Evolutionary conservation across 1,140 invertebrate species (phyloP).

Genomic region (Macrobrachium nipponense): DNA sequence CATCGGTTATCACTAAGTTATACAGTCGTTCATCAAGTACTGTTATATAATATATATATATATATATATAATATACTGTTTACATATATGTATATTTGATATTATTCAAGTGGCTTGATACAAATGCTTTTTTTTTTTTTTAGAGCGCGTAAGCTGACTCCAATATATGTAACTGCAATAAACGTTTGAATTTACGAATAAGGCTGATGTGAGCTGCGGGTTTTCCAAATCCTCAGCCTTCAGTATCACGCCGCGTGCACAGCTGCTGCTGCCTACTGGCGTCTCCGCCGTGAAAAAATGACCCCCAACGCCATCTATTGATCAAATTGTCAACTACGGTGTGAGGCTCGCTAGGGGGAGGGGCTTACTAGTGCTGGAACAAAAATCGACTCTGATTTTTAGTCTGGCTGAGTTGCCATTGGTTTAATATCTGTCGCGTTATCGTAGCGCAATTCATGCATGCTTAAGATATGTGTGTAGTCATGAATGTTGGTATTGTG

Average conservation of each 20-base stretch:
- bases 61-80: not conserved
- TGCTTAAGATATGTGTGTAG: too few relatives aligned
- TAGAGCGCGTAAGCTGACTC: too few relatives aligned
- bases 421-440: too few relatives aligned
- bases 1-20: not conserved
- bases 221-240: not conserved
- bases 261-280: not conserved
- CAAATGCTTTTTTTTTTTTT: too few relatives aligned
- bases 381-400: not conserved
- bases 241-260: conserved; percentile 1
- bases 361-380: not conserved
- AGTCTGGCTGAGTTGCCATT: too few relatives aligned
- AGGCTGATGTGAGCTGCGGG: too few relatives aligned
- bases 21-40: not conserved
- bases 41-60: not conserved
- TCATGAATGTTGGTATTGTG: not conserved
- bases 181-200: too few relatives aligned
- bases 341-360: not conserved
- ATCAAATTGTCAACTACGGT: conserved; percentile 55
- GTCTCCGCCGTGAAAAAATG: conserved; percentile 36
- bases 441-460: too few relatives aligned
- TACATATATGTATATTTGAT: not conserved
- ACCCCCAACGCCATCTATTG: conserved; percentile 59
- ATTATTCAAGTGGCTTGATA: not conserved
- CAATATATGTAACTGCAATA: too few relatives aligned